These are phyloP conservation scores for Alligator mississippiensis DNA, from an alignment of 2,113 vertebrate genomes.

Conservation along the genomic window DNA sequence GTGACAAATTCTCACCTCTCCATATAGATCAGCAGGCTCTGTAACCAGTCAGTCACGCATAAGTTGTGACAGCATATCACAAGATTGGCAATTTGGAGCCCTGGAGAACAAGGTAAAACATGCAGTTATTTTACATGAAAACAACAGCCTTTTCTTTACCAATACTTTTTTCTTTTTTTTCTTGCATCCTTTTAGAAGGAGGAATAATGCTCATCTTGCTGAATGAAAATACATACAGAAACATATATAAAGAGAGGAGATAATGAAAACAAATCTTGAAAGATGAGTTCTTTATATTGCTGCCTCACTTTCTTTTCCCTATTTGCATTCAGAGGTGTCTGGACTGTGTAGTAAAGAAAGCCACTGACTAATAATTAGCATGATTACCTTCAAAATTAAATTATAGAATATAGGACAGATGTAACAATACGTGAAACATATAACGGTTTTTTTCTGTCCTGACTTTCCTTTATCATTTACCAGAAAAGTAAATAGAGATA, in stretches of 20 bases:
- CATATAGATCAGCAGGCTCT: constrained; percentile 78
- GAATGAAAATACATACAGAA: constrained; percentile 4
- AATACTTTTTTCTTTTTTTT: background rate
- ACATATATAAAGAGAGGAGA: background rate
- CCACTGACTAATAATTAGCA: background rate
- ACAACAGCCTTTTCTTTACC: constrained; percentile 49
- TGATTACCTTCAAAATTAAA: background rate
- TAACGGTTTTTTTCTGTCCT: background rate
- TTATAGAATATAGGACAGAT: background rate
- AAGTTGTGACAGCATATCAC: constrained; percentile 77
- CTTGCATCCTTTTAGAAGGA: constrained; percentile 28
- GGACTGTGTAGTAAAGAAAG: background rate
- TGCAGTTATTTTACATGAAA: constrained; percentile 57
- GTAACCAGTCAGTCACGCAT: constrained; percentile 74
- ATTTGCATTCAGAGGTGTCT: constrained; percentile 26
- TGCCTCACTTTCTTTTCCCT: background rate
- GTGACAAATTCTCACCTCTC: constrained; percentile 84
- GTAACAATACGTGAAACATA: background rate
- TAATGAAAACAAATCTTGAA: constrained; percentile 17
- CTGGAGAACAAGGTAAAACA: constrained; percentile 74
- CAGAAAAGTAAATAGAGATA: background rate
- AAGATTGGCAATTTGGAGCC: constrained; percentile 72
- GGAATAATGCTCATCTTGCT: background rate
- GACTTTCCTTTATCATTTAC: background rate
- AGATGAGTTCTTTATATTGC: background rate